Percentiles rank a stretch among this genome's conserved stretches.
These are phyloP conservation scores for Flabesymbios commensalis DNA, from an alignment of 2,888 invertebrate genomes.

Conservation along the genomic window DNA sequence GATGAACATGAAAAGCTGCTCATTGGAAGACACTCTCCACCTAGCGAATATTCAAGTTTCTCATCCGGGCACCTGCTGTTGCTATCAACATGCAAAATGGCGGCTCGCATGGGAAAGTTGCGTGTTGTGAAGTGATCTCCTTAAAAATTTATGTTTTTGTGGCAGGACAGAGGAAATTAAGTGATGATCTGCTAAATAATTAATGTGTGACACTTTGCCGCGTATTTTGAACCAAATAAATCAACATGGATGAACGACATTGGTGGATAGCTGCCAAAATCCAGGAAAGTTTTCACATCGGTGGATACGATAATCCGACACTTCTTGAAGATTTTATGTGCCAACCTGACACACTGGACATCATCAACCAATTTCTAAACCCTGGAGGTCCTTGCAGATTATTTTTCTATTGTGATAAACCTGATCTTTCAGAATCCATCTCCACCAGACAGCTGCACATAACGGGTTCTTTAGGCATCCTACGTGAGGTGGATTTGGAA, in stretches of 20 bases:
- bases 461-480: conserved; percentile 50
- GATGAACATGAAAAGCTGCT: too few species aligned
- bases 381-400: conserved; percentile 55
- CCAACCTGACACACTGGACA: conserved; percentile 49
- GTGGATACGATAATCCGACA: conserved; percentile 56
- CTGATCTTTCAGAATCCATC: conserved; percentile 41
- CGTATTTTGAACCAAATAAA: too few species aligned
- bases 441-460: conserved; percentile 49
- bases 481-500: conserved; percentile 53
- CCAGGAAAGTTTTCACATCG: conserved; percentile 60
- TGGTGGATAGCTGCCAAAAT: conserved; percentile 62
- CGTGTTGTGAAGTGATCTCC: too few species aligned
- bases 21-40: too few species aligned
- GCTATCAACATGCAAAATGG: too few species aligned
- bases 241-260: conserved; percentile 60
- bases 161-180: too few species aligned
- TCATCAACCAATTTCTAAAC: conserved; percentile 55
- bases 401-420: conserved; percentile 56
- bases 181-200: too few species aligned
- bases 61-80: too few species aligned
- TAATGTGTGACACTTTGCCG: too few species aligned
- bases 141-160: too few species aligned
- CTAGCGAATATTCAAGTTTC: too few species aligned
- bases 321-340: conserved; percentile 58
- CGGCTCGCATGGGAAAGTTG: too few species aligned